Conservation (phyloP, 2,113 vertebrate species). For the Turdus rufiventris region DNA sequence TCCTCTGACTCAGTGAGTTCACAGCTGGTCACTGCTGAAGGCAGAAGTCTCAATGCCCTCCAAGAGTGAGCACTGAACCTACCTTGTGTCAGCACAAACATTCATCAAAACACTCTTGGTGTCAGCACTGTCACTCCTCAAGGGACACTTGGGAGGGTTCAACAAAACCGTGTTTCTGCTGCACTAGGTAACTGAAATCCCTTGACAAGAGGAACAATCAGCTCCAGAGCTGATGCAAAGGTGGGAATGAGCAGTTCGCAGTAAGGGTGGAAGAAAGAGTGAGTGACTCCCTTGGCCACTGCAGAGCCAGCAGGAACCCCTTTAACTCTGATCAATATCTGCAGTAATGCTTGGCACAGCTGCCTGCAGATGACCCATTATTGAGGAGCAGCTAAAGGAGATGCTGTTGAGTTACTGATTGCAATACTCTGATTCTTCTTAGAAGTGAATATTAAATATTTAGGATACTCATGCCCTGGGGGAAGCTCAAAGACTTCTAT, state of each 20-base stretch:
- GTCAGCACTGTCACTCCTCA: background rate
- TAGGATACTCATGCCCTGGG: background rate
- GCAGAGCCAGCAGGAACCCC: rapidly evolving
- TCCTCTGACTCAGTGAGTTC: background rate
- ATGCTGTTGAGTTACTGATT: background rate
- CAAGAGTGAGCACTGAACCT: background rate
- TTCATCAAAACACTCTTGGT: background rate
- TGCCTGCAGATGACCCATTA: background rate
- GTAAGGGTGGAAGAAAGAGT: background rate
- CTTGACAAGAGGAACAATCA: background rate
- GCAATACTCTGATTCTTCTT: background rate
- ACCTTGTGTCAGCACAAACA: background rate
- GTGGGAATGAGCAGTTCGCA: background rate
- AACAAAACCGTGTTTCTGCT: background rate
- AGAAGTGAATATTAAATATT: background rate
- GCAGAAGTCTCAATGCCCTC: background rate
- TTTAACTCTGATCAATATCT: background rate
- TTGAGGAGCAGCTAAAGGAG: background rate
- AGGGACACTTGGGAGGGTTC: background rate
- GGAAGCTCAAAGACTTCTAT: background rate
- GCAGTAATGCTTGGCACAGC: background rate
- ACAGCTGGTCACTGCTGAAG: background rate
- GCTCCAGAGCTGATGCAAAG: background rate
- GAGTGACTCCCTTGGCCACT: background rate
- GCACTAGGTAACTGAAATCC: background rate